Base-by-base conservation (phyloP, 1,140 invertebrate genomes). In the Drosophila lini region DNA sequence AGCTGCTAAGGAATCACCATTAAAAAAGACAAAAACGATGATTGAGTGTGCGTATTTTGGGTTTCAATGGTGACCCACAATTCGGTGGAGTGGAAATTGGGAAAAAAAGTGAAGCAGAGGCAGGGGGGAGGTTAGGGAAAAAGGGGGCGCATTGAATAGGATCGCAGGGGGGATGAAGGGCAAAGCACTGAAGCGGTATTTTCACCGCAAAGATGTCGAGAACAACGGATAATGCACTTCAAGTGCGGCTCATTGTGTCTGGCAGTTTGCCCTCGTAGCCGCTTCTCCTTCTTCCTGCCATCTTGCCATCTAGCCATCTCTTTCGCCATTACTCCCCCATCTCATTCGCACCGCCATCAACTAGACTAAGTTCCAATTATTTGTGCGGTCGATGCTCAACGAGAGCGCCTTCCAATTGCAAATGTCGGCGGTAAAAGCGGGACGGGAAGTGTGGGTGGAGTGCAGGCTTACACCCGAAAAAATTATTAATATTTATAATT, bases 291-390 rank as follows among this genome's bases (percentile, higher is more conserved):
- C 44, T 22, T 31, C 61, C 62, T 22, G 31, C 45, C 42, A 64
- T 64, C 56, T 53, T 34, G 50, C 50, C 22, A 64, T 64, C 56
- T 53, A 28, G 50, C 50, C 22, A 2, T 32, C 50, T 59, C 63
- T 50, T 38, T 64, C 42, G 25, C 31, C n/a, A 28, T 25, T 44
- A 32, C 47, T 47, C 15, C 10, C 3, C 36, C 57, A 2, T 36
- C 28, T 15, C 47, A 36, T 42, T 60, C 62, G 36, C 22, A 32
- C 19, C 55, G 19, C 45, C 71, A 64, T 64, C 57, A 63, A 73
- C 82, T 86, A 76, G 83, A 86, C 83, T 88, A 88, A 89, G 84
- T 88, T 88, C 84, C 84, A 88, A 88, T 88, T 88, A 88, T 88
- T 88, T 88, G 83, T 89, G 83, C 80, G 83, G 83, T 88, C 83